Evolutionary conservation across 2,888 invertebrate genomes (phyloP).

Genomic region (Diaprepes abbreviatus): DNA sequence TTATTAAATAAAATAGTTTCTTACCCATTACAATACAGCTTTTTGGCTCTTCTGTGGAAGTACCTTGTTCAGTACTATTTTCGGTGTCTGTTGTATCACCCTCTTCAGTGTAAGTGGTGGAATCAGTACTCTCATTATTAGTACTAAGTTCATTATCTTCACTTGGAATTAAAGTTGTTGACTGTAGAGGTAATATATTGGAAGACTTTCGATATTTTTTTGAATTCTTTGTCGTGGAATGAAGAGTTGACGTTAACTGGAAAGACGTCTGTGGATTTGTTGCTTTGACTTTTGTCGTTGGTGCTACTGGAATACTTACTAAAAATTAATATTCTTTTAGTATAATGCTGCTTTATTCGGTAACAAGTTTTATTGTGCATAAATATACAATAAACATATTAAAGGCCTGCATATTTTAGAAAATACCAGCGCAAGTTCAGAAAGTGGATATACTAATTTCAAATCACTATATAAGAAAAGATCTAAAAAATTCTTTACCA

Average conservation of each 20-base stretch:
- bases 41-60: constrained; percentile 58
- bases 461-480: too few relatives aligned
- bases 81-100: constrained; percentile 47
- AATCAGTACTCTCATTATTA: constrained; percentile 45
- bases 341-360: too few relatives aligned
- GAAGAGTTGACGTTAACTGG: constrained; percentile 44
- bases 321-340: too few relatives aligned
- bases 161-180: constrained; percentile 48
- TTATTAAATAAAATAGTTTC: constrained; percentile 51
- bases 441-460: too few relatives aligned
- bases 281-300: constrained; percentile 18
- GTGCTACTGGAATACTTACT: constrained; percentile 53
- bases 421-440: too few relatives aligned
- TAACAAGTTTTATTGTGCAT: too few relatives aligned
- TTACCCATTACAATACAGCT: constrained; percentile 69
- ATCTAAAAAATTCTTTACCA: too few relatives aligned
- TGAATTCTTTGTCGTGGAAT: constrained; percentile 41
- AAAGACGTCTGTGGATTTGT: constrained; percentile 26
- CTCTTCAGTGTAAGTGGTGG: constrained; percentile 44
- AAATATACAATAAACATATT: too few relatives aligned
- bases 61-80: constrained; percentile 49
- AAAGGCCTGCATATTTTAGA: too few relatives aligned
- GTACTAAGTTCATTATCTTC: constrained; percentile 47
- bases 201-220: constrained; percentile 32
- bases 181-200: constrained; percentile 43